Evolutionary conservation across 1,140 invertebrate genomes (phyloP), one percentile per base, ranked within the genome.

Genomic region (Liolophura sinensis): DNA sequence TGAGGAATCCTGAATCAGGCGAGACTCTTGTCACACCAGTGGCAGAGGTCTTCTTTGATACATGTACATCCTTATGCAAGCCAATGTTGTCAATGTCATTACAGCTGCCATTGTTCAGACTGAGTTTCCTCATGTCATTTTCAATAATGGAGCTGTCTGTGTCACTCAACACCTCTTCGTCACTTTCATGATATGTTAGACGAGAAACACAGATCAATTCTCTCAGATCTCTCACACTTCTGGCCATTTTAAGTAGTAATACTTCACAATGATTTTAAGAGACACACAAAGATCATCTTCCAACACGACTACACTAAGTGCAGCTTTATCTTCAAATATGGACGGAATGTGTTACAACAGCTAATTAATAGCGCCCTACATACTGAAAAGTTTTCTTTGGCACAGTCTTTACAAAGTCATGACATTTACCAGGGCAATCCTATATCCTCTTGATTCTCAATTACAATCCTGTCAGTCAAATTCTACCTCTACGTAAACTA

Each of bases 191-290:
- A 52, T 75, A 71, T 47, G 80, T 79, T 18, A 83, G 64, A 22
- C 82, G 69, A 20, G 82, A 83, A 11, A 83, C 81, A 74, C 78
- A 81, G 49, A 83, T 78, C 40, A 83, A 63, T 24, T 83, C 82
- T 47, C 81, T 64, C 25, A 83, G 65, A 65, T 83, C 82, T 63
- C 74, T 68, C 20, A 82, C 75, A 69, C 81, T 78, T 67, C 81
- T 65, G 71, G 80, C 82, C 82, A 83, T 83, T 31, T 58, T 74
- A 50, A 49, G 55, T 56, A 55, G 27, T 56, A 51, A 67, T 48
- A 62, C 63, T 54, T 51, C 31, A 40, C 31, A 3, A 5, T 40
- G 31, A 40, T 31, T 61, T 61, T 14, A 24, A 27, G 22, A 27
- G 1, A 56, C 1, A 55, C 49, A 5, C 4, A 40, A 4, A 59